Percentiles rank a stretch among this genome's conserved stretches.
Conservation (phyloP, 2,888 invertebrate species). For the Gandaritis pyraliata region DNA sequence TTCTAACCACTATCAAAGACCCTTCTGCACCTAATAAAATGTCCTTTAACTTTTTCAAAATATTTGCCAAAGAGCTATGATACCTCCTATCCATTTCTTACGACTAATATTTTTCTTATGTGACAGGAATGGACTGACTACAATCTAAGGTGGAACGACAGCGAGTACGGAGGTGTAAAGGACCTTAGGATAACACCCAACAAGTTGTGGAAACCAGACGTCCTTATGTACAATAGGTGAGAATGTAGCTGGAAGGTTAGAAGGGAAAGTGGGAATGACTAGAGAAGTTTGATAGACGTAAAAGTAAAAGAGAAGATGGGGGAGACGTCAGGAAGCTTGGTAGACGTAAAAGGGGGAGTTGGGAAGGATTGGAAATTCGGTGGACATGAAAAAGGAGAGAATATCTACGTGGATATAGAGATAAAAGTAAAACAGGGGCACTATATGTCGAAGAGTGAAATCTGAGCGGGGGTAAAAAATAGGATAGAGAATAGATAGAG, state of each 20-base stretch:
- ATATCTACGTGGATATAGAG: no score
- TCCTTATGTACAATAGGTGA: conserved; percentile 99
- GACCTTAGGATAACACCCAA: conserved; percentile 97
- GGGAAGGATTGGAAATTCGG: neutral
- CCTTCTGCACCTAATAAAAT: neutral
- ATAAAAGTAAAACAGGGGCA: no score
- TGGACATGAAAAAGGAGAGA: no score
- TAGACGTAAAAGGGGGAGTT: neutral
- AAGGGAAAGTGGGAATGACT: conserved; percentile 1
- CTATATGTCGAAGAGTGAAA: no score
- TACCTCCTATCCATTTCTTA: conserved; percentile 8
- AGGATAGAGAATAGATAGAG: no score
- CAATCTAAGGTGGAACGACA: conserved; percentile 98
- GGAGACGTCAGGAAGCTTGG: neutral
- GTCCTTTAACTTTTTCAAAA: neutral
- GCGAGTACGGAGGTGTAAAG: conserved; percentile 97
- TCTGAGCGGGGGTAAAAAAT: no score
- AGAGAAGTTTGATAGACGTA: neutral
- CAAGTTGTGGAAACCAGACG: conserved; percentile 99
- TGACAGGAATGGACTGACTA: conserved; percentile 98
- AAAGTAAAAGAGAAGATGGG: neutral
- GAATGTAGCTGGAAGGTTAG: conserved; percentile 45
- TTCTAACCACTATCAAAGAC: neutral
- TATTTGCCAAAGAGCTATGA: neutral
- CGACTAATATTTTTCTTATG: conserved; percentile 36